Evolutionary conservation across 2,113 vertebrate genomes (phyloP).

Genomic region (Poeciliopsis occidentalis): DNA sequence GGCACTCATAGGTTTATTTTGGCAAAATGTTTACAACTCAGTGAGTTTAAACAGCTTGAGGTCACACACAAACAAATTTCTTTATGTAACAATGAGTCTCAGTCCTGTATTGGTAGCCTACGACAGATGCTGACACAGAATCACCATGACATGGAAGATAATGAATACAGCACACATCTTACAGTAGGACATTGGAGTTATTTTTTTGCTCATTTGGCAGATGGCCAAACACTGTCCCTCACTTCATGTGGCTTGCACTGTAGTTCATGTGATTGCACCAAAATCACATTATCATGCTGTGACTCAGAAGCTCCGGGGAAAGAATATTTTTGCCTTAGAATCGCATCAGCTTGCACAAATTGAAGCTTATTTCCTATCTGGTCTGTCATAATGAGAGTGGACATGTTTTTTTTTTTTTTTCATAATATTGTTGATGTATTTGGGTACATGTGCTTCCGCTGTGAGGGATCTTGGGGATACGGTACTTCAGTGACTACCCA

Average conservation of each 20-base stretch:
- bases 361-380: slow-evolving; percentile 13
- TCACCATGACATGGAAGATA: slow-evolving; percentile 39
- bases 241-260: slow-evolving; percentile 29
- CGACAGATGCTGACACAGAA: slow-evolving; percentile 55
- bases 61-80: slow-evolving; percentile 50
- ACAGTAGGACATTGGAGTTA: slow-evolving; percentile 12
- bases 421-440: slow-evolving; percentile 23
- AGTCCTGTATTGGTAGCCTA: slow-evolving; percentile 24
- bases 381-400: slow-evolving; percentile 19
- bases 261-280: slow-evolving; percentile 34
- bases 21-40: slow-evolving; percentile 59
- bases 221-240: slow-evolving; percentile 33
- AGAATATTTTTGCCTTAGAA: slow-evolving; percentile 39
- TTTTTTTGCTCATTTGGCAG: slow-evolving; percentile 27
- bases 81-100: slow-evolving; percentile 49
- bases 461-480: slow-evolving; percentile 11
- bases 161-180: slow-evolving; percentile 39
- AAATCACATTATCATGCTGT: slow-evolving; percentile 63
- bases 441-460: slow-evolving; percentile 10
- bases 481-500: slow-evolving; percentile 38
- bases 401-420: slow-evolving; percentile 37
- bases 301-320: slow-evolving; percentile 43
- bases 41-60: slow-evolving; percentile 58
- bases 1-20: slow-evolving; percentile 37
- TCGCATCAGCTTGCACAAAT: slow-evolving; percentile 50